A percentile compares a stretch with the other conserved stretches of the same genome.
Evolutionary conservation across 2,113 vertebrate species (phyloP).

Genomic region (Tyto alba): DNA sequence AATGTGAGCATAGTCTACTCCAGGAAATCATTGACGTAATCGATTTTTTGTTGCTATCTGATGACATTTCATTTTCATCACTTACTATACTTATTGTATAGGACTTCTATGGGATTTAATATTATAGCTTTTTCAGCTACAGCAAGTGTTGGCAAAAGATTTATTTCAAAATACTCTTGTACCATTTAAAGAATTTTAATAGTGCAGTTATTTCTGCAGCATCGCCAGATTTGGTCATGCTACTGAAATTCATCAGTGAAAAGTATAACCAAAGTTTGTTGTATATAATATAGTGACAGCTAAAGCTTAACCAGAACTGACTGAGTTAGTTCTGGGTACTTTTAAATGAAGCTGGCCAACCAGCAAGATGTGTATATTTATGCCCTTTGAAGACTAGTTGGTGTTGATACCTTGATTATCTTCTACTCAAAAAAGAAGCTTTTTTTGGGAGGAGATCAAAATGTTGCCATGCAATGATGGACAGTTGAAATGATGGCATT

Average conservation of each 20-base stretch:
- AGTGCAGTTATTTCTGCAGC: neutral
- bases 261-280: neutral
- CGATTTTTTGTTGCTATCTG: neutral
- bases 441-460: neutral
- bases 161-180: neutral
- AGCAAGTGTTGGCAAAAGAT: neutral
- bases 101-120: neutral
- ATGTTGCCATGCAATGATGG: neutral
- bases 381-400: neutral
- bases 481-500: neutral
- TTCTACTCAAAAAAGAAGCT: neutral
- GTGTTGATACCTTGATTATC: neutral
- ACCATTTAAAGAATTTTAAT: neutral
- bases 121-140: neutral
- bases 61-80: neutral
- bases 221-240: neutral
- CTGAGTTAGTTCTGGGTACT: neutral
- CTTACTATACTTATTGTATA: neutral
- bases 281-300: neutral
- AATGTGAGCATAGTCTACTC: neutral
- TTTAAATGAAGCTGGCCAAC: neutral
- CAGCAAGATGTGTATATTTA: neutral
- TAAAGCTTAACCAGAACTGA: neutral
- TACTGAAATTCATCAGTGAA: neutral
- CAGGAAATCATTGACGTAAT: neutral